phyloP scores from a whole-genome alignment of 35 echinoderm and acorn worm species.

The Acanthaster planci region DNA sequence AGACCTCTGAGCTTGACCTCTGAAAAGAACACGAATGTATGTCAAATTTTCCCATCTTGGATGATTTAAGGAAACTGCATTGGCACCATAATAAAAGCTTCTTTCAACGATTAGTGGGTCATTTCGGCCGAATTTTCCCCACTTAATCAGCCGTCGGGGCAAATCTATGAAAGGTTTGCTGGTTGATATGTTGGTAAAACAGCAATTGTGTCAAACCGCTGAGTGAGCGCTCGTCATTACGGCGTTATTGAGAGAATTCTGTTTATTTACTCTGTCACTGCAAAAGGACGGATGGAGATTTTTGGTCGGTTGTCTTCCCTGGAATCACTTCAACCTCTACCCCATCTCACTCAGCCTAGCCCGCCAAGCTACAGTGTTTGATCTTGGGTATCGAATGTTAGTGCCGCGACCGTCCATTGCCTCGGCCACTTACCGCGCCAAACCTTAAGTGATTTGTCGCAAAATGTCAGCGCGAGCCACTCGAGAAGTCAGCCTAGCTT shows the following conservation, averaged over 20 bases:
- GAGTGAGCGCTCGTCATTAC: constrained; percentile 20
- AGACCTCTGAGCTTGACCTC: too few relatives aligned
- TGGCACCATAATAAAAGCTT: too few relatives aligned
- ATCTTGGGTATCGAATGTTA: constrained; percentile 18
- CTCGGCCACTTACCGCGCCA: not conserved
- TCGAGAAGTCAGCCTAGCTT: constrained; percentile 25
- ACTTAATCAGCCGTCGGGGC: not conserved
- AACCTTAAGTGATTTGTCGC: constrained; percentile 22
- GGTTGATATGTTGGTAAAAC: constrained; percentile 23
- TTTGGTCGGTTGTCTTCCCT: not conserved
- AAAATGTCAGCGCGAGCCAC: constrained; percentile 20
- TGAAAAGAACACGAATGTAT: too few relatives aligned
- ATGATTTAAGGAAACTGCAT: too few relatives aligned
- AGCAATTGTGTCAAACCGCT: constrained; percentile 28
- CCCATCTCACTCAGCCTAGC: not conserved
- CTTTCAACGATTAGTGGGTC: too few relatives aligned
- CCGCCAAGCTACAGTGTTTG: not conserved
- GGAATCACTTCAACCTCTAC: not conserved
- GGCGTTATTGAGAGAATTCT: constrained; percentile 20
- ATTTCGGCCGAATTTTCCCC: too few relatives aligned
- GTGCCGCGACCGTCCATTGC: not conserved
- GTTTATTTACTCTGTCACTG: constrained; percentile 33
- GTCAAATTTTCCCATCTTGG: too few relatives aligned
- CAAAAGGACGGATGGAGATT: constrained; percentile 24
- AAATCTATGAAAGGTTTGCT: constrained; percentile 12